These are phyloP conservation scores for Telmatherina bonti DNA, from an alignment of 2,797 vertebrate species.

Conservation along the genomic window DNA sequence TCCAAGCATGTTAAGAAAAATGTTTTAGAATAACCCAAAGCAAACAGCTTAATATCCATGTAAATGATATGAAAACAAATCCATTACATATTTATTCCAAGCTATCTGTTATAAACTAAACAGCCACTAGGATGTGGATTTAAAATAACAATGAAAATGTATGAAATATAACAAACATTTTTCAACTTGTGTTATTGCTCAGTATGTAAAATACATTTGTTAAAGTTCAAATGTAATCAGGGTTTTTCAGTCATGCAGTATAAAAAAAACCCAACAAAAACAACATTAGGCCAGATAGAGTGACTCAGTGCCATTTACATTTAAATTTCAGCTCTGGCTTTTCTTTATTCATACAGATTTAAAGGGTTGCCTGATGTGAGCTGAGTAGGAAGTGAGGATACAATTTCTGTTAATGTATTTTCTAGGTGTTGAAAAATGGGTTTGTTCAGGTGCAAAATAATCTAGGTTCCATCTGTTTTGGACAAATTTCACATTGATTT, in stretches of 20 bases:
- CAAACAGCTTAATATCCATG: neutral
- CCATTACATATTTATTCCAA: constrained; percentile 16
- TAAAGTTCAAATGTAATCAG: neutral
- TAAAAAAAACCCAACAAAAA: neutral
- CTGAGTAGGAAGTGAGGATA: constrained; percentile 21
- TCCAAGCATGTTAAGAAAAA: neutral
- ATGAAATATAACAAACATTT: neutral
- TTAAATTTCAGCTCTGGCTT: constrained; percentile 12
- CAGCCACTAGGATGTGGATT: neutral
- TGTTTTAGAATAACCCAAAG: neutral
- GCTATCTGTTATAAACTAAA: constrained; percentile 20
- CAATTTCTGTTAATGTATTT: constrained; percentile 49
- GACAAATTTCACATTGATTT: constrained; percentile 60
- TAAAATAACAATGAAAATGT: neutral
- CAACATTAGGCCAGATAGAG: neutral
- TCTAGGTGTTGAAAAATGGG: constrained; percentile 41
- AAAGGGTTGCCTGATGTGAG: constrained; percentile 14
- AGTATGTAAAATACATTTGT: neutral
- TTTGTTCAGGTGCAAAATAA: constrained; percentile 59
- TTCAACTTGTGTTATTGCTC: neutral
- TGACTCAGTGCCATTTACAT: constrained; percentile 6
- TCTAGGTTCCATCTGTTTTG: constrained; percentile 53
- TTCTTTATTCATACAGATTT: constrained; percentile 8
- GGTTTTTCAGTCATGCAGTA: neutral
- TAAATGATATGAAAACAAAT: neutral